Percentiles rank a stretch among this genome's conserved stretches.
These are phyloP conservation scores for Hypomecis punctinalis DNA, from an alignment of 2,888 invertebrate genomes.

Conservation along the genomic window DNA sequence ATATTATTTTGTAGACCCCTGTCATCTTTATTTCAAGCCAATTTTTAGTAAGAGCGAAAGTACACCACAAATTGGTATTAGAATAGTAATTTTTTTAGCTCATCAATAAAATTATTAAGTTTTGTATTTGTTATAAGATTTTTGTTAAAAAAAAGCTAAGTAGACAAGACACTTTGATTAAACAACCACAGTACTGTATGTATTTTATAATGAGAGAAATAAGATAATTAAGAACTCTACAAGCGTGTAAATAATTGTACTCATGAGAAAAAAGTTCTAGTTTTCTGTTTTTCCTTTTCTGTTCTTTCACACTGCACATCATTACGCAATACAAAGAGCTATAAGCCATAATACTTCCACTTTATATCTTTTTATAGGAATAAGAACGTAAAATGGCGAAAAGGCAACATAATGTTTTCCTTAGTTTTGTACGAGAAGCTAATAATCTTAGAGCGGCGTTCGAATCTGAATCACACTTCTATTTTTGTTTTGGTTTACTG, in stretches of 20 bases:
- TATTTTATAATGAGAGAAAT: too few relatives aligned
- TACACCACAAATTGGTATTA: too few relatives aligned
- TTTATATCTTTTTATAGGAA: slow-evolving; percentile 45
- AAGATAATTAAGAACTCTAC: slow-evolving; percentile 10
- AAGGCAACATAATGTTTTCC: slow-evolving; percentile 47
- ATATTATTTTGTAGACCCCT: too few relatives aligned
- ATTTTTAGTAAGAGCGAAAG: too few relatives aligned
- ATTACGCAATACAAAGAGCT: slow-evolving; percentile 38
- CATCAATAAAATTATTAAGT: too few relatives aligned
- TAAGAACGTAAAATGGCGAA: slow-evolving; percentile 46
- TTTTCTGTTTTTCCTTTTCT: slow-evolving; percentile 22
- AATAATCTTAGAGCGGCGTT: slow-evolving; percentile 45
- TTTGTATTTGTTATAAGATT: too few relatives aligned
- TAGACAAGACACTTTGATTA: too few relatives aligned
- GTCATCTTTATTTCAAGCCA: too few relatives aligned
- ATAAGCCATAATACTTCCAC: slow-evolving; percentile 26
- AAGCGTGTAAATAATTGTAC: slow-evolving; percentile 2
- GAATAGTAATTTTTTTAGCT: too few relatives aligned
- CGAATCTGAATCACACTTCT: slow-evolving; percentile 52
- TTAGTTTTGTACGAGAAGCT: slow-evolving; percentile 44
- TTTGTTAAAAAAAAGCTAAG: too few relatives aligned
- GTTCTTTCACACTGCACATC: slow-evolving; percentile 28
- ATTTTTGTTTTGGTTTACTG: slow-evolving; percentile 49
- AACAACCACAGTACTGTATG: too few relatives aligned
- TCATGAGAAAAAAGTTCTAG: slow-evolving; percentile 1